Conservation (phyloP, 2,888 invertebrate genomes). For the Drosophila siamana region DNA sequence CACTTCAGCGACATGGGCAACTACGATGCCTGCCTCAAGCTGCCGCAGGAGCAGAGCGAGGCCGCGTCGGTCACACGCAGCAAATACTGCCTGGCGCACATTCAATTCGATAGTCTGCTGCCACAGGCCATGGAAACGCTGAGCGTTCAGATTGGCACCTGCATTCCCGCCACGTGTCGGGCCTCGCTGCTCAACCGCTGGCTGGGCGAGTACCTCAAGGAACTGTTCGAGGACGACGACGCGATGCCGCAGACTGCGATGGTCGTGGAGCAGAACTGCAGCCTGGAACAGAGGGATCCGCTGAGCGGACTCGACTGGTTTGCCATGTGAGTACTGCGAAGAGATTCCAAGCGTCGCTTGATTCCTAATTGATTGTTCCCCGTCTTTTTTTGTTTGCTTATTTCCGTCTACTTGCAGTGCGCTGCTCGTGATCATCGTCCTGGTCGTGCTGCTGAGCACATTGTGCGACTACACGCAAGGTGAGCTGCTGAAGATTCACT, state of each 20-base stretch:
- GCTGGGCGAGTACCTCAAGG: slow-evolving; percentile 38
- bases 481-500: slow-evolving; percentile 10
- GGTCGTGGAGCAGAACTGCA: slow-evolving; percentile 36
- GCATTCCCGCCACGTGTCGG: slow-evolving; percentile 43
- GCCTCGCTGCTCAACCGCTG: slow-evolving; percentile 45
- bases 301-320: slow-evolving; percentile 72
- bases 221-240: slow-evolving; percentile 27
- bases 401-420: slow-evolving; percentile 41
- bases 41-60: not conserved
- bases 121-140: not conserved
- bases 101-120: slow-evolving; percentile 34
- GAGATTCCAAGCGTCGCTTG: too few species aligned
- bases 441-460: slow-evolving; percentile 58
- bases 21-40: slow-evolving; percentile 84
- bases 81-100: slow-evolving; percentile 63
- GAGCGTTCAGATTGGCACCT: slow-evolving; percentile 47
- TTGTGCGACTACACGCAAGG: slow-evolving; percentile 58
- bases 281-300: slow-evolving; percentile 15
- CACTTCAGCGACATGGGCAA: slow-evolving; percentile 83
- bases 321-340: slow-evolving; percentile 66
- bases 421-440: slow-evolving; percentile 38
- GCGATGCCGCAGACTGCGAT: slow-evolving; percentile 9
- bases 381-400: not conserved
- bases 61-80: not conserved
- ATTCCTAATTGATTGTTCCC: too few species aligned